Conservation (phyloP, 2,113 vertebrate genomes). For the Hiodon alosoides region DNA sequence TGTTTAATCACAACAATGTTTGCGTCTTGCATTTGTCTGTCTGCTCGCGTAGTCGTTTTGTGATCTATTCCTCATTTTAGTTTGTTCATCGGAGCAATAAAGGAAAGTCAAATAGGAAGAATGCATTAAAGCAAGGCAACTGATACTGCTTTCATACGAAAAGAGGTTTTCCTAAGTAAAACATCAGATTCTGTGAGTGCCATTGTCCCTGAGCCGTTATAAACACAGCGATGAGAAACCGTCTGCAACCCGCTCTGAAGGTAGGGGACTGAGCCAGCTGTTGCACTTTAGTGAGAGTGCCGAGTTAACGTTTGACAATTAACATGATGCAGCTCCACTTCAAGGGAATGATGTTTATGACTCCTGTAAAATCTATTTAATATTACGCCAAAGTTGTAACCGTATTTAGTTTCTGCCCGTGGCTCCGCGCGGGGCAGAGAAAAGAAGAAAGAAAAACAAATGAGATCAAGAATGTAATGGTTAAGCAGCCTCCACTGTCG, state of each 20-base stretch:
- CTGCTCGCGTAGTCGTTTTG: too few species aligned
- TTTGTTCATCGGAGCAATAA: not conserved
- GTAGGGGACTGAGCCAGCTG: constrained; percentile 2
- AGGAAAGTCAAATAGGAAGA: not conserved
- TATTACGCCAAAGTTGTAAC: not conserved
- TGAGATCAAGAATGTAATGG: not conserved
- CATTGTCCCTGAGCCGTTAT: constrained; percentile 11
- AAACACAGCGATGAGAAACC: constrained; percentile 21
- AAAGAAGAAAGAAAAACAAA: not conserved
- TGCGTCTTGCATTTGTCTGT: too few species aligned
- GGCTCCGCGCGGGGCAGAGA: not conserved
- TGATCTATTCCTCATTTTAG: too few species aligned
- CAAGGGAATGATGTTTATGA: not conserved
- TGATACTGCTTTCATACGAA: not conserved
- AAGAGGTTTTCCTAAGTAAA: constrained; percentile 7
- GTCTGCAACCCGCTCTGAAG: not conserved
- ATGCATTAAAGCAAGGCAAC: not conserved
- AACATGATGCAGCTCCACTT: constrained; percentile 7
- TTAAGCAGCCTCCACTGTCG: not conserved
- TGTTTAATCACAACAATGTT: too few species aligned
- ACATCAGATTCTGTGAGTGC: not conserved
- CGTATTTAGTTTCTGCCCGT: not conserved
- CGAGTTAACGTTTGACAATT: constrained; percentile 1
- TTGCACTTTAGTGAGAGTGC: constrained; percentile 7
- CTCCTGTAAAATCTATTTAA: constrained; percentile 1